Conservation (phyloP, 2,888 invertebrate genomes). For the Lacanobia oleracea region DNA sequence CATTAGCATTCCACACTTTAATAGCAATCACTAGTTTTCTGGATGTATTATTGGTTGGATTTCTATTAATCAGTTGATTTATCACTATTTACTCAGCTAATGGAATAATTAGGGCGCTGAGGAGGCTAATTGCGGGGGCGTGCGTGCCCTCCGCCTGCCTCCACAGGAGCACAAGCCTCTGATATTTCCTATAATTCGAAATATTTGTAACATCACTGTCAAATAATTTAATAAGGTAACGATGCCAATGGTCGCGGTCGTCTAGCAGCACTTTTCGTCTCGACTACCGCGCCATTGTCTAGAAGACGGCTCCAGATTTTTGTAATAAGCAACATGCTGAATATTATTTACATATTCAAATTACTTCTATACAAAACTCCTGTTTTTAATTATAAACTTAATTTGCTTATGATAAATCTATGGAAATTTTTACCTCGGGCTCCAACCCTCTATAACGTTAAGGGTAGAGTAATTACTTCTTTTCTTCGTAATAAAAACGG, state of each 20-base stretch:
- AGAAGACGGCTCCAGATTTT: slow-evolving; percentile 59
- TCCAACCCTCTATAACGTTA: slow-evolving; percentile 88
- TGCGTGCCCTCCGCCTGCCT: slow-evolving; percentile 64
- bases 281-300: slow-evolving; percentile 55
- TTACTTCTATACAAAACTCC: slow-evolving; percentile 89
- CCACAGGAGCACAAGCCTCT: slow-evolving; percentile 51
- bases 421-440: slow-evolving; percentile 90
- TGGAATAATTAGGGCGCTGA: slow-evolving; percentile 83
- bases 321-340: slow-evolving; percentile 80
- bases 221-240: slow-evolving; percentile 13
- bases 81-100: slow-evolving; percentile 87
- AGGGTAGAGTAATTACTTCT: slow-evolving; percentile 91
- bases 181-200: slow-evolving; percentile 48
- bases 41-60: slow-evolving; percentile 47
- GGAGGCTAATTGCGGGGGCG: slow-evolving; percentile 78
- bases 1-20: slow-evolving; percentile 42
- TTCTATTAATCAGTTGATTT: slow-evolving; percentile 80
- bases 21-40: slow-evolving; percentile 46
- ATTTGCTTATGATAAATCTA: slow-evolving; percentile 91
- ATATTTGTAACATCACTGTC: slow-evolving; percentile 10
- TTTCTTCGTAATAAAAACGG: slow-evolving; percentile 91
- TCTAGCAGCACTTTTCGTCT: slow-evolving; percentile 15
- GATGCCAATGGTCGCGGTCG: not conserved
- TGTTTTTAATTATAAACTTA: slow-evolving; percentile 91
- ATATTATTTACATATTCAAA: slow-evolving; percentile 89